Evolutionary conservation across 2,797 vertebrate species (phyloP).

Genomic region (Eulemur albifrons): DNA sequence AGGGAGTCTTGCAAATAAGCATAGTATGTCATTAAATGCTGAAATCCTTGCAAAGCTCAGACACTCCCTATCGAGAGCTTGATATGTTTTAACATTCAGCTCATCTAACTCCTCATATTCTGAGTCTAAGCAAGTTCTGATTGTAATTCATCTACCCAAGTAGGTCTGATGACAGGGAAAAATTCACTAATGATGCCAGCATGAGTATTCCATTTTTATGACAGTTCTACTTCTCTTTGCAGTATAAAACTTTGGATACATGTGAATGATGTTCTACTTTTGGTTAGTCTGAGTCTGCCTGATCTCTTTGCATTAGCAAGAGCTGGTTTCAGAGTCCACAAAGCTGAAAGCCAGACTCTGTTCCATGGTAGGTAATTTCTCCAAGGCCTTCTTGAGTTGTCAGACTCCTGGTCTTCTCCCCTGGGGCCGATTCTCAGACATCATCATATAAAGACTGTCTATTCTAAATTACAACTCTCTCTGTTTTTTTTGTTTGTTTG

Average conservation of each 20-base stretch:
- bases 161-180: neutral
- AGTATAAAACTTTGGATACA: neutral
- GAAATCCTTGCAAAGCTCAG: constrained; percentile 64
- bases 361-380: neutral
- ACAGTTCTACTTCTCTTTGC: neutral
- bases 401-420: neutral
- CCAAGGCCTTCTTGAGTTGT: neutral
- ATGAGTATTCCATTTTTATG: neutral
- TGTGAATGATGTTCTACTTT: neutral
- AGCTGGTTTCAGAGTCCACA: neutral
- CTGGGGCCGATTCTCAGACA: neutral
- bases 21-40: constrained; percentile 65
- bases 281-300: neutral
- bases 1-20: constrained; percentile 60
- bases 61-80: neutral
- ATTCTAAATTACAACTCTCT: neutral
- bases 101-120: neutral
- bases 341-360: neutral
- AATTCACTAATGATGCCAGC: neutral
- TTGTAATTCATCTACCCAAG: neutral
- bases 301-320: neutral
- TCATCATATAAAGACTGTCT: neutral
- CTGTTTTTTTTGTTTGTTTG: neutral
- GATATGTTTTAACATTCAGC: neutral
- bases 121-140: neutral